Evolutionary conservation across 2,888 invertebrate genomes (phyloP), one percentile per base, ranked within the genome.

Genomic region (Clitarchus hookeri): DNA sequence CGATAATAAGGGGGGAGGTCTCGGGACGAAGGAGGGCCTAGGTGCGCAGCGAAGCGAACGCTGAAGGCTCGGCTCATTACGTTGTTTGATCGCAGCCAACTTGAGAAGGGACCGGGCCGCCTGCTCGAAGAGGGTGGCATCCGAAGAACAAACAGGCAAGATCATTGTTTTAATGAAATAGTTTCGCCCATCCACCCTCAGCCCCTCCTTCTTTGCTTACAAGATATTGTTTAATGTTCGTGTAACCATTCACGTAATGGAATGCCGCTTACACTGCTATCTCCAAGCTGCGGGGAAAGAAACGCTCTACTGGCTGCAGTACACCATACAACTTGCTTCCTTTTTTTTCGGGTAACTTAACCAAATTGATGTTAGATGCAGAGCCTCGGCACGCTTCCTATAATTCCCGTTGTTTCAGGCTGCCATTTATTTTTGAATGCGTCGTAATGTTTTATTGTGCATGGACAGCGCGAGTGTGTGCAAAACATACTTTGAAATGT

Each of bases 161-260:
- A 85, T 85, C 85, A 85, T 82, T 77, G 84, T 83, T 86, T 86
- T 87, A 87, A 87, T 87, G 87, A 87, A 87, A 87, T 86, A 87
- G 84, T 86, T 80, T 48, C 83, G 84, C 85, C 87, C 78, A 23
- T 19, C 19, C 0, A 65, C 65, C n/a, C 65, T 65, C 65, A 9
- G 13, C 19, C 53, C 53, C 53, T 53, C 53, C 19, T 19, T 53
- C 8, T 8, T 19, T 8, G 36, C 8, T 19, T 19, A 19, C 53
- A 19, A 53, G 65, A 65, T 65, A 65, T 65, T 65, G 65, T 65
- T 65, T 65, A 65, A 65, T 65, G 65, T 65, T 65, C n/a, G 65
- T 65, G 19, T 23, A 65, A 65, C 65, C 53, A 1, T 65, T 65
- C 16, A 23, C 65, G 65, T n/a, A 65, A 65, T n/a, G n/a, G n/a